Conservation (phyloP, 2,113 vertebrate genomes). For the Alethe castanea region DNA sequence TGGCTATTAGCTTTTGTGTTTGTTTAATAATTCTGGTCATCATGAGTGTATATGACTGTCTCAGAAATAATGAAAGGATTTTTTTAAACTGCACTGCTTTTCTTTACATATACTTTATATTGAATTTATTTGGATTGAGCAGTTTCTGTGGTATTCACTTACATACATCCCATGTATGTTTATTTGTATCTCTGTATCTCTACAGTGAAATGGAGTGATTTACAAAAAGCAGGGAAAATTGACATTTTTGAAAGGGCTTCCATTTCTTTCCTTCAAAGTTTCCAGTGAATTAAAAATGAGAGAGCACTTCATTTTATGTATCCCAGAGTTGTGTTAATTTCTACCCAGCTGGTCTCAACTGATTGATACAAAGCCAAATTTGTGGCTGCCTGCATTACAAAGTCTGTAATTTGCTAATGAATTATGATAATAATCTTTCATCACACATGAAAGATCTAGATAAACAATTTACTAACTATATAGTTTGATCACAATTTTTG, state of each 20-base stretch:
- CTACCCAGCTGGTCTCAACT: conserved; percentile 79
- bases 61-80: not conserved
- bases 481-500: conserved; percentile 79
- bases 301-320: conserved; percentile 75
- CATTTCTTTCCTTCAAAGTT: conserved; percentile 75
- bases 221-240: conserved; percentile 51
- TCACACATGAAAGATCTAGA: conserved; percentile 82
- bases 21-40: conserved; percentile 12
- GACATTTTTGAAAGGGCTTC: conserved; percentile 70
- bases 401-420: conserved; percentile 84
- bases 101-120: not conserved
- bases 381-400: conserved; percentile 78
- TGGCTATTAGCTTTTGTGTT: conserved; percentile 45
- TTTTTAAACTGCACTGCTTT: not conserved
- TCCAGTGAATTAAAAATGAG: conserved; percentile 77
- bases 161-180: not conserved
- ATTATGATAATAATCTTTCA: conserved; percentile 83
- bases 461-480: conserved; percentile 81
- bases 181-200: not conserved
- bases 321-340: conserved; percentile 79
- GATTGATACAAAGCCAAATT: conserved; percentile 83
- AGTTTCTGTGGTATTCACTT: not conserved
- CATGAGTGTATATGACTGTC: not conserved
- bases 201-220: conserved; percentile 23
- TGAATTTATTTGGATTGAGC: not conserved